Conservation (phyloP, 2,888 invertebrate species). For the Leuctra nigra region DNA sequence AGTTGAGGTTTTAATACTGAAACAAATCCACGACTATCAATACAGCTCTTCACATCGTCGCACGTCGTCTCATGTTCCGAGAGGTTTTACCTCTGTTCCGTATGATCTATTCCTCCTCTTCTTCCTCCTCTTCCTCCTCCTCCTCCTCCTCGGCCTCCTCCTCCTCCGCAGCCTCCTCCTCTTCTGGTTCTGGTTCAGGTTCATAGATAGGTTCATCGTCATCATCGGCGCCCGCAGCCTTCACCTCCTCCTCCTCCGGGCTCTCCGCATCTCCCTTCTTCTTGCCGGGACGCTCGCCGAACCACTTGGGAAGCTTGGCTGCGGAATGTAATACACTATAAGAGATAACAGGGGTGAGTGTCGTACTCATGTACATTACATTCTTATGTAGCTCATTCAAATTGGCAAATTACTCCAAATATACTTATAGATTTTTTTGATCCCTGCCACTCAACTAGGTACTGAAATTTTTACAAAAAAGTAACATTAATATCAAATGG, state of each 20-base stretch:
- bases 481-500: too few species aligned
- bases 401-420: too few species aligned
- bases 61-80: too few species aligned
- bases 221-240: slow-evolving; percentile 66
- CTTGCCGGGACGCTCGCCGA: slow-evolving; percentile 91
- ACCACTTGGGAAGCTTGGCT: slow-evolving; percentile 94
- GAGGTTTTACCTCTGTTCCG: background rate
- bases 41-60: background rate
- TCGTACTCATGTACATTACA: too few species aligned
- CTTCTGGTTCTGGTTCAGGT: slow-evolving; percentile 64
- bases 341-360: too few species aligned
- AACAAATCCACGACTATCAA: background rate
- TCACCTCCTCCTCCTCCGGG: slow-evolving; percentile 86
- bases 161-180: slow-evolving; percentile 67
- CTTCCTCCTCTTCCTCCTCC: slow-evolving; percentile 49
- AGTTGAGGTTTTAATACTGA: slow-evolving; percentile 5
- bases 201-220: slow-evolving; percentile 59
- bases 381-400: too few species aligned
- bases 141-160: slow-evolving; percentile 56
- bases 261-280: slow-evolving; percentile 83
- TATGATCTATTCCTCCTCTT: slow-evolving; percentile 31
- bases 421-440: too few species aligned
- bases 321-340: slow-evolving; percentile 30
- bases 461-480: too few species aligned
- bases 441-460: too few species aligned